Base-by-base conservation (phyloP, 2,888 invertebrate genomes). In the Mesopsocus fuscifrons region DNA sequence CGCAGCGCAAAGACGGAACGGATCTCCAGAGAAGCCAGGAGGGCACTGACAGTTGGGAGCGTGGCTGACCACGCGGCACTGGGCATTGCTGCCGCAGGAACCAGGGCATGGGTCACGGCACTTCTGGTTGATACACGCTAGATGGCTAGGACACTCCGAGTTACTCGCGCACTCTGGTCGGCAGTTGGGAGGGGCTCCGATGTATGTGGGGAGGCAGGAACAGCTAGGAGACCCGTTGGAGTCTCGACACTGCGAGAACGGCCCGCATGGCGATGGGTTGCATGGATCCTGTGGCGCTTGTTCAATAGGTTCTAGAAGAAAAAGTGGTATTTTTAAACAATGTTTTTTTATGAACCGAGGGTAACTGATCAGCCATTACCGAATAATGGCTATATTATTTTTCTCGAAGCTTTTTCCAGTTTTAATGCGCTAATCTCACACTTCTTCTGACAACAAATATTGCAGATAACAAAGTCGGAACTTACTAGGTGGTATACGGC, bases 211-310 rank as follows among this genome's bases (percentile, higher is more conserved):
- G 31, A 58, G 53, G 48, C 63, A 63, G 2, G 56, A 54, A 47
- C 63, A 63, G 13, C 59, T 54, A 21, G 60, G 49, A 9, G 44
- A 33, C 6, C 49, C 49, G 32, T 49, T 49, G 45, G 43, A 59
- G 53, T 34, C 53, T 44, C 54, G 53, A 48, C 61, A 53, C 31
- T 51, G 62, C 2, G 77, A 67, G 54, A 77, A 71, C 2, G 69
- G 67, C 2, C 78, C 79, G 54, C 79, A 79, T 8, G 78, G 77
- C 32, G 69, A 73, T 26, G 77, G 77, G n/a, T 69, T 50, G 49
- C 78, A 79, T 3, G 79, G 79, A 57, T 79, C 69, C 46, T 55
- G 52, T n/a, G 43, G 43, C 21, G 26, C 42, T 6, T 41, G 22
- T n/a, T 13, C 34, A 9, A 43, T 38, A 21, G 44, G 41, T 30